Percentiles rank a stretch among this genome's conserved stretches.
These are phyloP conservation scores for Elephantulus edwardii DNA, from an alignment of 2,113 vertebrate species.

Conservation along the genomic window DNA sequence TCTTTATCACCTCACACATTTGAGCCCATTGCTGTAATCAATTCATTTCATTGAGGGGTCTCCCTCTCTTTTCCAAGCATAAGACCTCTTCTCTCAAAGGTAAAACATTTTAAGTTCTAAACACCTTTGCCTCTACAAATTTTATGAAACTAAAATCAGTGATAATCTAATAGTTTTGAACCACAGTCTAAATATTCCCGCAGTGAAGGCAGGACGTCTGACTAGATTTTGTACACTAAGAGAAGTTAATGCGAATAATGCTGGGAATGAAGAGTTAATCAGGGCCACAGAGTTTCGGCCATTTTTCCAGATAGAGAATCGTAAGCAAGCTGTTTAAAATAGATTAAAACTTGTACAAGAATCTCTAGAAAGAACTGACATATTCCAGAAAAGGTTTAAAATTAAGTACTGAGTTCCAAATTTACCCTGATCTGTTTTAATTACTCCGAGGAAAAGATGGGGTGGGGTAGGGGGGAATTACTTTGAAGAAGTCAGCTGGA, in stretches of 20 bases:
- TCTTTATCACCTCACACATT: no score
- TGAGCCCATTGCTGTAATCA: no score
- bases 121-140: background rate
- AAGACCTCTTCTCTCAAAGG: background rate
- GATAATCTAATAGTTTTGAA: constrained; percentile 26
- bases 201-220: constrained; percentile 2
- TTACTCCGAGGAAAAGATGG: constrained; percentile 53
- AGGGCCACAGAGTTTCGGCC: constrained; percentile 11
- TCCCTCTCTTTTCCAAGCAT: no score
- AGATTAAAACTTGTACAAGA: constrained; percentile 42
- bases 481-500: constrained; percentile 5
- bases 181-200: background rate
- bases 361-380: constrained; percentile 44
- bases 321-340: constrained; percentile 58
- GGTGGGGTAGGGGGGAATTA: background rate
- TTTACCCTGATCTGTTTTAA: constrained; percentile 58
- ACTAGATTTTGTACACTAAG: background rate
- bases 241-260: constrained; percentile 60
- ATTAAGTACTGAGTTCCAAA: constrained; percentile 57
- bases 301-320: constrained; percentile 47
- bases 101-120: background rate
- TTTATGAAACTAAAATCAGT: background rate
- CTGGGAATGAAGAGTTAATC: constrained; percentile 40
- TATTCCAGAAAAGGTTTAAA: constrained; percentile 50
- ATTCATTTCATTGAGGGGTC: no score